Percentiles rank a stretch among this genome's conserved stretches.
phyloP scores from a whole-genome alignment of 1,140 invertebrate genomes.

The Diachasmimorpha longicaudata region DNA sequence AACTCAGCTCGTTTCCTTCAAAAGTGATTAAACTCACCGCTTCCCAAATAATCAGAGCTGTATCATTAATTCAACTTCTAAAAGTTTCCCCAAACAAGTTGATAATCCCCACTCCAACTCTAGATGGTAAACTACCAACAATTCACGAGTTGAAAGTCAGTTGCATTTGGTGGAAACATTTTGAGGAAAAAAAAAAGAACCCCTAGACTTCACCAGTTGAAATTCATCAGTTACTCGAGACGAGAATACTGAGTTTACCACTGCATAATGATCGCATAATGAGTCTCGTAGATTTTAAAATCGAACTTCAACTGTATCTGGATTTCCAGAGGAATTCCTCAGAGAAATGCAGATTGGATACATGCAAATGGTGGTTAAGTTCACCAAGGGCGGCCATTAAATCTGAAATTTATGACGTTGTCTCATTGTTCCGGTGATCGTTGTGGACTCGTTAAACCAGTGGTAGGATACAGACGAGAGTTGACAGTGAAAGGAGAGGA shows the following conservation, averaged over 20 bases:
- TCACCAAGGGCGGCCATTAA: no score
- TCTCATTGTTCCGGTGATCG: no score
- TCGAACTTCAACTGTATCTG: neutral
- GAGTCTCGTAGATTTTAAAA: neutral
- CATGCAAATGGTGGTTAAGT: no score
- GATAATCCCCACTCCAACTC: neutral
- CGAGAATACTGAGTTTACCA: neutral
- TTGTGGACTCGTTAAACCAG: no score
- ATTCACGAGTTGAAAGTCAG: neutral
- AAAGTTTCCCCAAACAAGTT: neutral
- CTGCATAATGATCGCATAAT: neutral
- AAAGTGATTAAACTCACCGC: neutral
- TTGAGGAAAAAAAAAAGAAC: neutral
- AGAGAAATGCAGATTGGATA: no score
- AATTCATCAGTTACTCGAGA: neutral
- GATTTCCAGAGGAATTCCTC: neutral
- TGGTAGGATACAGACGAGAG: no score
- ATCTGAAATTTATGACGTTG: no score
- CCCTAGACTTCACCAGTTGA: neutral
- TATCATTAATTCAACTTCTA: neutral
- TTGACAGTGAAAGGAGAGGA: no score
- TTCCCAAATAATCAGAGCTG: neutral
- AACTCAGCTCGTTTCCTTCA: neutral
- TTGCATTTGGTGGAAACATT: neutral
- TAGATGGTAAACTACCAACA: neutral